Evolutionary conservation across 1,140 invertebrate species (phyloP), one percentile per base, ranked within the genome.

Genomic region (Drosophila micromelanica): DNA sequence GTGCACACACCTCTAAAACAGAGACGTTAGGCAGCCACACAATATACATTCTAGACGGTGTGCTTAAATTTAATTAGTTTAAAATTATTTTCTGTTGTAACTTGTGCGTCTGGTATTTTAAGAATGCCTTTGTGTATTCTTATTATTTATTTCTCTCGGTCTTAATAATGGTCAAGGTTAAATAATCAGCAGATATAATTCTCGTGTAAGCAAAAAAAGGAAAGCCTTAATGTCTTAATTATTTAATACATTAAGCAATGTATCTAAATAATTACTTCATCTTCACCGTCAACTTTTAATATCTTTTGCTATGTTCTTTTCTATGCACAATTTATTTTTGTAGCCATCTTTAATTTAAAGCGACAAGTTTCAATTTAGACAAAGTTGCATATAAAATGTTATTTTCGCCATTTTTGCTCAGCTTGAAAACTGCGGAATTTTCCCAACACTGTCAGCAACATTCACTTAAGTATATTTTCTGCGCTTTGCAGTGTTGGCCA

Each of bases 31-130:
- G 46, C 65, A 69, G 65, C 38, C 30, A 12, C 9, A 23, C 8
- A 35, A 9, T 9, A 35, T 23, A 35, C 35, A 75, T 69, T 52
- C 57, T 69, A 65, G 55, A 38, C 42, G 42, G 49, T 57, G 37
- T 73, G 62, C 80, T 78, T 81, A 71, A 86, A 81, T 87, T 86
- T 78, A 86, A 87, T 86, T 76, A 81, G 64, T 78, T 80, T 78
- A 75, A 84, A 81, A 72, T 81, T 60, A 57, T 40, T 51, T 56
- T 76, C 61, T 51, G 27, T 57, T 64, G 27, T 42, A 65, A 57
- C 65, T 74, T 64, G 40, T 51, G n/a, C 61, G 27, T 78, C 60
- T 70, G 60, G 46, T 71, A 49, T 84, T 62, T 59, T 15, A 46
- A 59, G 56, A 72, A 45, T 56, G 35, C 32, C 32, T 30, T 35